A percentile compares a stretch with the other conserved stretches of the same genome.
phyloP scores from a whole-genome alignment of 2,113 vertebrate genomes.

The Sialia sialis region DNA sequence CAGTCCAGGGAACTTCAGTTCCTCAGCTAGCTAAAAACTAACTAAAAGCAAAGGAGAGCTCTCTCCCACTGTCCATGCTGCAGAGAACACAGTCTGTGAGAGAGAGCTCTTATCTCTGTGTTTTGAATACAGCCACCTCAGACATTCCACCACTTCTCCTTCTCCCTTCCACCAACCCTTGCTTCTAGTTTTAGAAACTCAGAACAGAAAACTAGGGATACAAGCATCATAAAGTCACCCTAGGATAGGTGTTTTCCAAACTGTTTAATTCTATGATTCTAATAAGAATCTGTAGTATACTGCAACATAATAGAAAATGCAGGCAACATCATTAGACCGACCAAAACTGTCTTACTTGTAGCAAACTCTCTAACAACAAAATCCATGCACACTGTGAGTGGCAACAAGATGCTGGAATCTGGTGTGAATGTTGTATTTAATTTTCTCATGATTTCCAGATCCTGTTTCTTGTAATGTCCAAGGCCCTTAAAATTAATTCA shows the following conservation, averaged over 20 bases:
- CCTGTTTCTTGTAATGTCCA: not conserved
- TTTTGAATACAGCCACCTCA: not conserved
- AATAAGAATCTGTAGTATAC: not conserved
- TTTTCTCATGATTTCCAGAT: not conserved
- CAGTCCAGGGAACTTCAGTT: not conserved
- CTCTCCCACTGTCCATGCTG: fast-evolving
- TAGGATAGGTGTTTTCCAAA: not conserved
- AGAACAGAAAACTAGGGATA: not conserved
- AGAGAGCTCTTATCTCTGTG: not conserved
- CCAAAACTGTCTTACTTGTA: not conserved
- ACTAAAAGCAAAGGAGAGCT: not conserved
- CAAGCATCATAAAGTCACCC: not conserved
- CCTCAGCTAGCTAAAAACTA: not conserved
- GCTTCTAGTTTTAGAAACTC: not conserved
- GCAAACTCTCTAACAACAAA: not conserved
- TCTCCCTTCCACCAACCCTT: no score
- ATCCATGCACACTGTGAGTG: not conserved
- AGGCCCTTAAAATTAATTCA: not conserved
- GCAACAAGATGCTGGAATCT: not conserved
- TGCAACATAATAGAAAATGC: not conserved
- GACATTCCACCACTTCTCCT: not conserved
- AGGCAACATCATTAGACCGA: not conserved
- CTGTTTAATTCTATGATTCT: not conserved
- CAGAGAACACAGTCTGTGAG: not conserved
- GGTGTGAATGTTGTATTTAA: fast-evolving